Conservation (phyloP, 2,888 invertebrate genomes). For the Stegana nigrithorax region DNA sequence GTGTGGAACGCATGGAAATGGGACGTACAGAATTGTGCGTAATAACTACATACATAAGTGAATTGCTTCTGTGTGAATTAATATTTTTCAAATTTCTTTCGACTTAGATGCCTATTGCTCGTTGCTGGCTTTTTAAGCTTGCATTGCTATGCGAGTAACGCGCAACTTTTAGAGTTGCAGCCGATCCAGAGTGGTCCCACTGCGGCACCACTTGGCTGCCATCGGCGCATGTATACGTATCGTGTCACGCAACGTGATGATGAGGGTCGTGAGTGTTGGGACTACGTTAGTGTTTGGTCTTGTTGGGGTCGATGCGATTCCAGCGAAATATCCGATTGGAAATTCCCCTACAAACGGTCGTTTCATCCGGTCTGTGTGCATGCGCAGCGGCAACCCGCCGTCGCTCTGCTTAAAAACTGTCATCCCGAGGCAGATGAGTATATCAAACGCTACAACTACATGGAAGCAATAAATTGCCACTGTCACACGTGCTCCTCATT, state of each 20-base stretch:
- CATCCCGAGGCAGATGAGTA: conserved; percentile 74
- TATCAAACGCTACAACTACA: conserved; percentile 77
- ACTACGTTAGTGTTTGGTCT: conserved; percentile 78
- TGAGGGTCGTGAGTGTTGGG: conserved; percentile 79
- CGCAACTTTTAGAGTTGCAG: conserved; percentile 58
- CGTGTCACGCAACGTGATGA: conserved; percentile 71
- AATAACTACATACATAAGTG: too few species aligned
- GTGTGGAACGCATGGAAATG: neutral
- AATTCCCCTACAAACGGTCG: conserved; percentile 88
- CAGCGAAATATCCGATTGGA: conserved; percentile 89
- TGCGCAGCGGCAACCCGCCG: conserved; percentile 75
- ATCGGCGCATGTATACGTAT: conserved; percentile 75
- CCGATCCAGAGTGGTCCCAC: conserved; percentile 62
- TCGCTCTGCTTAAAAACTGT: conserved; percentile 78
- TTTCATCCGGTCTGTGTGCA: conserved; percentile 88
- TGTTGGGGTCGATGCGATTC: conserved; percentile 89
- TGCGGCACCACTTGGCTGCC: conserved; percentile 74
- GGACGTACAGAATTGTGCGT: neutral
- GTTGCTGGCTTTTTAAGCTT: conserved; percentile 13
- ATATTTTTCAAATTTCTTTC: neutral
- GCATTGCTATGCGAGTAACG: conserved; percentile 22
- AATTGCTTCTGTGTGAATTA: neutral
- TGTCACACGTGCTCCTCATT: conserved; percentile 79
- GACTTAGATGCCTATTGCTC: neutral
- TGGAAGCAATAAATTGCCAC: conserved; percentile 82